phyloP scores from a whole-genome alignment of 2,797 vertebrate species.

The Crypturellus tataupa region DNA sequence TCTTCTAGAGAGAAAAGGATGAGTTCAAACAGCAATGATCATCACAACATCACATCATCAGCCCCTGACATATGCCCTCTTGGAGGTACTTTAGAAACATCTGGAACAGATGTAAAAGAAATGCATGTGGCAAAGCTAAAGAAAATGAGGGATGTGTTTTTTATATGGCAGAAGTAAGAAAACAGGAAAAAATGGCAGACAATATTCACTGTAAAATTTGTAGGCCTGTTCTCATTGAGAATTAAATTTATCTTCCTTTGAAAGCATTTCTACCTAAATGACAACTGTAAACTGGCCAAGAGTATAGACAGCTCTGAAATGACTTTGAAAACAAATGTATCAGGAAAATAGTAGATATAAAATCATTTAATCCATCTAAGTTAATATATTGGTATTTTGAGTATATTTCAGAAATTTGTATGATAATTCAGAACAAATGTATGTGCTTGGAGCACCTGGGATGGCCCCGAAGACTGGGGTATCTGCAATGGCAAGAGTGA shows the following conservation, averaged over 20 bases:
- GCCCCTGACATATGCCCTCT: neutral
- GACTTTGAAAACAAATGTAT: neutral
- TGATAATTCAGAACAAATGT: neutral
- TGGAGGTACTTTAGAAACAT: neutral
- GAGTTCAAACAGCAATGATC: neutral
- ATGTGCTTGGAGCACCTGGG: neutral
- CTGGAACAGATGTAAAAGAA: neutral
- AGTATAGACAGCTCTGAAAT: neutral
- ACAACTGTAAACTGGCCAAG: neutral
- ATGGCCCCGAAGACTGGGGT: neutral
- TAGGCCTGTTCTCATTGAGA: neutral
- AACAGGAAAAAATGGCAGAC: neutral
- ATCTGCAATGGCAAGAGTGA: neutral
- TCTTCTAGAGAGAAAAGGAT: neutral
- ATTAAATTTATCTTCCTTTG: neutral
- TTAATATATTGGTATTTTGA: neutral
- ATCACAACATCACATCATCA: neutral
- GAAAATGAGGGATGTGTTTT: neutral
- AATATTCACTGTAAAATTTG: neutral
- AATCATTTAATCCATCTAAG: neutral
- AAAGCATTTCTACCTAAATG: neutral
- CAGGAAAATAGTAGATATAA: neutral
- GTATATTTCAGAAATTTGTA: neutral
- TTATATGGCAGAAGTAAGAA: neutral
- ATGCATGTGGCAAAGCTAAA: neutral